Evolutionary conservation across 2,113 vertebrate genomes (phyloP), one percentile per base, ranked within the genome.

Genomic region (Propithecus coquereli): DNA sequence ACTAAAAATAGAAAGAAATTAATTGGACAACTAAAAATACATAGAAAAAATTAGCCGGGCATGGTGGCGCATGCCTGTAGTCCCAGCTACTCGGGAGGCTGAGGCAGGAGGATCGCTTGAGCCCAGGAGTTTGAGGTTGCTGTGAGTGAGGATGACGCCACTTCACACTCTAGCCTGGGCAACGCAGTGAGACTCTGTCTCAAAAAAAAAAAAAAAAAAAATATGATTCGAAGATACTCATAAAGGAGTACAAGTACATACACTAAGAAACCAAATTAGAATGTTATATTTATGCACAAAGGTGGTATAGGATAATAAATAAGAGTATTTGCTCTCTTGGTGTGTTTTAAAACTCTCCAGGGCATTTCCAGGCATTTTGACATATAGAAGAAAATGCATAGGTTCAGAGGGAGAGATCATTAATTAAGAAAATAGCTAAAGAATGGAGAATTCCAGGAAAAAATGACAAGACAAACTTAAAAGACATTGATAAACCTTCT

Each of bases 361-460:
- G 17, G 27, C 80, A 84, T 87, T 93, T 83, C 66, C 25, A 54
- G 76, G 83, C 47, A 57, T 89, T 77, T 23, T 52, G 70, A 86
- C 43, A 71, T 70, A 40, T 3, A 63, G 18, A 81, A 77, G 23
- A 76, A 90, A 91, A 34, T 1, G 0, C 63, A 34, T 40, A 77
- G 57, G 71, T 83, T 95, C 45, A 73, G 57, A 91, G 47, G 40
- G 30, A 88, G 63, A 79, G 45, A 61, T 54, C n/a, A 22, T 63
- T 66, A 30, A n/a, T 76, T 92, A 80, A 80, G 82, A 80, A 96
- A 95, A 87, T 87, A 23, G 27, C 37, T 18, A 47, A 76, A 68
- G 22, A 63, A 54, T 83, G 50, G 79, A 32, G 47, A 93, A 84
- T 84, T 94, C 68, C 30, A 59, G 73, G 57, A 76, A 90, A 90